A percentile compares a stretch with the other conserved stretches of the same genome.
phyloP scores from a whole-genome alignment of 2,888 invertebrate species.

The Drosophila algonquin region DNA sequence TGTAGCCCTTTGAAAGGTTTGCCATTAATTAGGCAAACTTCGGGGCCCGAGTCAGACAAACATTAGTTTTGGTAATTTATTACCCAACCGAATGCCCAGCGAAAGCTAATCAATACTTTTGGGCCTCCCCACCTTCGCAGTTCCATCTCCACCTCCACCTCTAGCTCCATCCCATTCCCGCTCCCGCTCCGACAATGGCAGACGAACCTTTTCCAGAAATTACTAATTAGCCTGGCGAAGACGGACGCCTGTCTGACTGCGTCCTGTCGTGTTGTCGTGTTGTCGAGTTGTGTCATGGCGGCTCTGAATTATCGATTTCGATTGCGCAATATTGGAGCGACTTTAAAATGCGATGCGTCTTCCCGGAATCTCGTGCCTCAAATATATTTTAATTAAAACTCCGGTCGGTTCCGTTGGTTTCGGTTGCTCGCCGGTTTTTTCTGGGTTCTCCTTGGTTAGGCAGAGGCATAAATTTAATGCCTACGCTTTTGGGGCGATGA shows the following conservation, averaged over 20 bases:
- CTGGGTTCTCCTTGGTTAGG: neutral
- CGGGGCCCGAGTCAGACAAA: conserved; percentile 64
- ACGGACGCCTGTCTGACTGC: conserved; percentile 23
- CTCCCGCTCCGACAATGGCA: conserved; percentile 4
- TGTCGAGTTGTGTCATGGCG: neutral
- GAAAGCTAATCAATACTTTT: conserved; percentile 49
- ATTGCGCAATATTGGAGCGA: conserved; percentile 12
- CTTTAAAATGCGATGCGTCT: neutral
- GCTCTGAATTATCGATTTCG: conserved; percentile 18
- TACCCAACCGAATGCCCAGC: conserved; percentile 40
- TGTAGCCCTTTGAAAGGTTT: conserved; percentile 76
- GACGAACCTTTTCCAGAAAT: conserved; percentile 36
- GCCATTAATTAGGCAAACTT: conserved; percentile 74
- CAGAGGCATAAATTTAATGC: conserved; percentile 17
- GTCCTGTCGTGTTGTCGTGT: conserved; percentile 3
- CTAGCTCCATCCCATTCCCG: neutral
- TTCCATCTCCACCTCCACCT: no score
- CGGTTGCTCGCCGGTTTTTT: neutral
- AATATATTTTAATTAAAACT: conserved; percentile 2
- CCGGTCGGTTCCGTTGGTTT: neutral
- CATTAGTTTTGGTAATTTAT: conserved; percentile 75
- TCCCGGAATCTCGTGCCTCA: neutral
- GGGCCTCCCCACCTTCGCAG: conserved; percentile 5
- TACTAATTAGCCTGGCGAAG: conserved; percentile 38
- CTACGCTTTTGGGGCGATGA: conserved; percentile 28